Base-by-base conservation (phyloP, 2,888 invertebrate species). In the Amiota minor region DNA sequence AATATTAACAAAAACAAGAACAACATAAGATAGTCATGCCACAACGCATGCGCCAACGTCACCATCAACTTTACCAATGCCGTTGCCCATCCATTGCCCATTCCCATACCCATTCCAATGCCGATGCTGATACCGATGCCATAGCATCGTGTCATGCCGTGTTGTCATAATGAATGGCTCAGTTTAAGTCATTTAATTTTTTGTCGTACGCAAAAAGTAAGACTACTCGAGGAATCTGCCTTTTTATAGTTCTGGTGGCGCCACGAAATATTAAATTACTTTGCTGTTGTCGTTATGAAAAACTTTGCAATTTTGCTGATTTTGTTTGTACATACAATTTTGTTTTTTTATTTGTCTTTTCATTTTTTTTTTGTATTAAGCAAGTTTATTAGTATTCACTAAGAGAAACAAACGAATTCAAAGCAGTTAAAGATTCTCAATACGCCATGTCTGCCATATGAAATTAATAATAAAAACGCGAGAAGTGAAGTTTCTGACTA, bases 231-330 rank as follows among this genome's bases (percentile, higher is more conserved):
- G 56, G 74, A 65, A 72, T 68, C 73, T 73, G 74, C 70, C 84
- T 86, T 87, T 87, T 88, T 88, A 88, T 88, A 85, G 86, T 83
- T 84, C 78, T 84, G 78, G 85, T 88, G 88, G 88, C 88, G 88
- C 88, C 88, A 88, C 84, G 83, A 88, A 88, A 88, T 88, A 88
- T 88, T 88, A 88, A 87, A 88, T 88, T 88, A 88, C 88, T 78
- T 77, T 55, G 46, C 53, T 23, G 35, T 35, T 35, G 35, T 35
- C 35, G 35, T 35, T 35, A 35, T 8, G 35, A 35, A 35, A 35
- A 35, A 35, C 35, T 35, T 35, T 35, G 35, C 35, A 53, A 12
- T 8, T 12, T n/a, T 53, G 53, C 12, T 53, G 53, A n/a, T n/a
- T 53, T 53, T 12, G 53, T n/a, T 62, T 72, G 53, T 69, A 55